Evolutionary conservation across 2,888 invertebrate genomes (phyloP), one percentile per base, ranked within the genome.

Genomic region (Nasonia oneida): DNA sequence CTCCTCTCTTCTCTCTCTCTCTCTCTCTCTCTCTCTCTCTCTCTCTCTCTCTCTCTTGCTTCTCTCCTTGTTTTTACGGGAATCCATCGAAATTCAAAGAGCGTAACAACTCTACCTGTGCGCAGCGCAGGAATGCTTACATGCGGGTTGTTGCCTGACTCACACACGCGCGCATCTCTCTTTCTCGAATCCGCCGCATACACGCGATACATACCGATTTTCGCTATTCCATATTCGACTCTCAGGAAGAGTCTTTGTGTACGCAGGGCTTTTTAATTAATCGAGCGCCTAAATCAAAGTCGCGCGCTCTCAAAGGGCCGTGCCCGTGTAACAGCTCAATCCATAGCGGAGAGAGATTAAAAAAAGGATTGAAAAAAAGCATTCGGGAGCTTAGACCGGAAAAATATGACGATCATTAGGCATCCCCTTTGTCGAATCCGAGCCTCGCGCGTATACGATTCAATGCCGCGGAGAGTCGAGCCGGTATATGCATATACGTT

Each of bases 11-110:
- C 53, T 23, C 75, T 71, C 61, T 23, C 50, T 42, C 6, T 3
- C 0, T 61, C 23, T 57, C 77, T 42, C 42, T 47, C 53, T 23
- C 75, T 71, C 61, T 23, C 50, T 42, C 6, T 3, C 0, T 61
- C 23, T 57, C 77, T 42, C 42, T 47, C 53, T 23, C 75, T 57
- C 73, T 42, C 42, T 47, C 53, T 23, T 70, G 6, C 47, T 74
- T 42, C 70, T 61, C 57, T 47, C n/a, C n/a, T 76, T 76, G 18
- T 77, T 75, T 77, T 76, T 80, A 83, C 82, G 79, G 77, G 83
- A 87, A 85, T 83, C 77, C 83, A 87, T 87, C 87, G 85, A 85
- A 87, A 87, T 85, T 83, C 87, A 87, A 78, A 78, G 84, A 77
- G 81, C 82, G 86, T 75, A 33, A 84, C 78, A 79, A 73, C 86